Evolutionary conservation across 2,888 invertebrate species (phyloP).

Genomic region (Cinara cedri): DNA sequence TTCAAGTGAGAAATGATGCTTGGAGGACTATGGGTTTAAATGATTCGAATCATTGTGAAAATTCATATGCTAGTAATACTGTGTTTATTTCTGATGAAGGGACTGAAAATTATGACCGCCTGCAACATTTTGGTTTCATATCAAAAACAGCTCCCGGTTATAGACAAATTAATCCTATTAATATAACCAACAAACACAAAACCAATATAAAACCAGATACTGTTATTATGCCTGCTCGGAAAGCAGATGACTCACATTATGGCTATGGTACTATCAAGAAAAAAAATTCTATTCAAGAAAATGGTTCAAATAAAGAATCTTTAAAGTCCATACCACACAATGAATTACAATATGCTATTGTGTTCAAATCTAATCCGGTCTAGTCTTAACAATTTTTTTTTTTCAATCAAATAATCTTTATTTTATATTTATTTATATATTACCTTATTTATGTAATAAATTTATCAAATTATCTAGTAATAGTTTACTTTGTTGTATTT

Average conservation of each 20-base stretch:
- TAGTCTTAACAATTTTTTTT: conserved; percentile 63
- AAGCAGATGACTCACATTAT: conserved; percentile 80
- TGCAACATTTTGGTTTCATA: conserved; percentile 81
- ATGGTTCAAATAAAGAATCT: conserved; percentile 50
- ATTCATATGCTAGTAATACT: conserved; percentile 56
- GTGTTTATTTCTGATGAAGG: conserved; percentile 30
- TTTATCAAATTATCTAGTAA: background rate
- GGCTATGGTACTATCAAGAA: conserved; percentile 82
- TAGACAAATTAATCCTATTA: conserved; percentile 70
- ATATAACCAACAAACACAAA: conserved; percentile 60
- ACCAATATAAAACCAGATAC: conserved; percentile 32
- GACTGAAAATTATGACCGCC: conserved; percentile 74
- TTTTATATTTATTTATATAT: conserved; percentile 5
- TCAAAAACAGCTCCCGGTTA: conserved; percentile 75
- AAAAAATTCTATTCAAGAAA: conserved; percentile 60
- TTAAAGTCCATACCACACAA: conserved; percentile 74
- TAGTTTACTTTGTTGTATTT: conserved; percentile 29
- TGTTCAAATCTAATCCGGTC: conserved; percentile 84
- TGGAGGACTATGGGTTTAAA: conserved; percentile 82
- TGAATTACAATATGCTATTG: conserved; percentile 80
- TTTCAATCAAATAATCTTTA: background rate
- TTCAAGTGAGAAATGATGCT: conserved; percentile 78
- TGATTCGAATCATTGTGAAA: conserved; percentile 76
- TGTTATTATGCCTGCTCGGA: conserved; percentile 71
- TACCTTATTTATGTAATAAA: conserved; percentile 10